Percentiles rank a stretch among this genome's conserved stretches.
Conservation (phyloP, 1,140 invertebrate genomes). For the Pseudomyrmex flavicornis region DNA sequence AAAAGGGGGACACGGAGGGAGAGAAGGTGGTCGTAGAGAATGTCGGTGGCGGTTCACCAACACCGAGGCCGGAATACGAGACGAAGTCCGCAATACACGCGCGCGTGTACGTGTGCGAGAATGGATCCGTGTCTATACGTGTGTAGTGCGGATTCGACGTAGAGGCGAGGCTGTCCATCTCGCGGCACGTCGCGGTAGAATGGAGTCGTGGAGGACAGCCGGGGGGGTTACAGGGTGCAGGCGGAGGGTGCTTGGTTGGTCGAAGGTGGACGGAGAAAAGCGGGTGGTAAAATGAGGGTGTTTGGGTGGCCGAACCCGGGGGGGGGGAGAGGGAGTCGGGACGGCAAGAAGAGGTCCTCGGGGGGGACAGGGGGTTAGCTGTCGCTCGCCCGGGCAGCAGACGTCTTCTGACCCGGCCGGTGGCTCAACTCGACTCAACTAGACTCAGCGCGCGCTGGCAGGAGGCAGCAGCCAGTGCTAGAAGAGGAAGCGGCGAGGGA, state of each 20-base stretch:
- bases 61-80: slow-evolving; percentile 36
- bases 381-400: slow-evolving; percentile 85
- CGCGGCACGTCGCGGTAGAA: slow-evolving; percentile 80
- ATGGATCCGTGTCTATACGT: neutral
- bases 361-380: slow-evolving; percentile 80
- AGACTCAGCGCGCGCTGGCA: slow-evolving; percentile 74
- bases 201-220: slow-evolving; percentile 77
- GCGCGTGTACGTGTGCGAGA: neutral
- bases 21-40: slow-evolving; percentile 64
- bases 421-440: slow-evolving; percentile 83
- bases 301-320: slow-evolving; percentile 70
- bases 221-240: slow-evolving; percentile 68
- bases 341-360: slow-evolving; percentile 59
- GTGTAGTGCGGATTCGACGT: slow-evolving; percentile 72
- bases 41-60: slow-evolving; percentile 66
- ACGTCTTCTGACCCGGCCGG: slow-evolving; percentile 85
- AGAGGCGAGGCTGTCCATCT: slow-evolving; percentile 79
- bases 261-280: slow-evolving; percentile 70
- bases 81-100: slow-evolving; percentile 36
- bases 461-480: slow-evolving; percentile 69
- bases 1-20: slow-evolving; percentile 33
- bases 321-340: slow-evolving; percentile 73
- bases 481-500: slow-evolving; percentile 70
- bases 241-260: slow-evolving; percentile 64
- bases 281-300: slow-evolving; percentile 71